Percentiles rank a stretch among this genome's conserved stretches.
Conservation (phyloP, 2,797 vertebrate species). For the Cyclura pinguis region DNA sequence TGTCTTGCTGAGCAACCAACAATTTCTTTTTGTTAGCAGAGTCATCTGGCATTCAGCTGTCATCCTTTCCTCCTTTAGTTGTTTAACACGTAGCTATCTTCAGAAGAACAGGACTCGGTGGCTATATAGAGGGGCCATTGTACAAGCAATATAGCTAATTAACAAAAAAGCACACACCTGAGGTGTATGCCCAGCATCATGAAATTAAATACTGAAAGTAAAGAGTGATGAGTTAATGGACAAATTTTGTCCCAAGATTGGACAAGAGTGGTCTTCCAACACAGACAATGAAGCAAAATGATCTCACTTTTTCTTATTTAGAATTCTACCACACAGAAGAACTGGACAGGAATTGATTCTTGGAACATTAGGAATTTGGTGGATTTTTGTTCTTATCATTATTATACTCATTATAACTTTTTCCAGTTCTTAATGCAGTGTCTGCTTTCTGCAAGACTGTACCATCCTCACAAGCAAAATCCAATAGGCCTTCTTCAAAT, state of each 20-base stretch:
- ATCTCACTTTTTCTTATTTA: not conserved
- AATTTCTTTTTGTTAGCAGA: conserved; percentile 65
- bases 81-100: conserved; percentile 40
- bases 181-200: not conserved
- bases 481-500: not conserved
- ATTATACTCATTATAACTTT: not conserved
- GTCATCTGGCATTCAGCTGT: conserved; percentile 74
- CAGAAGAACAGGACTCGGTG: conserved; percentile 49
- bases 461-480: conserved; percentile 13
- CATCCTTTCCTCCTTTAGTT: conserved; percentile 1
- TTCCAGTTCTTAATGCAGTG: not conserved
- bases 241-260: not conserved
- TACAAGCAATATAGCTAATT: conserved; percentile 47
- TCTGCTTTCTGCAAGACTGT: conserved; percentile 1
- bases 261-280: not conserved
- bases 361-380: not conserved
- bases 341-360: not conserved
- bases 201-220: not conserved
- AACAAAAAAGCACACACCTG: conserved; percentile 15
- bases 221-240: not conserved
- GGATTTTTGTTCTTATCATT: not conserved
- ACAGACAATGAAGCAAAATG: not conserved
- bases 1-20: conserved; percentile 60
- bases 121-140: conserved; percentile 60
- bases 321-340: not conserved